Evolutionary conservation across 2,888 invertebrate genomes (phyloP).

Genomic region (Steromphala cineraria): DNA sequence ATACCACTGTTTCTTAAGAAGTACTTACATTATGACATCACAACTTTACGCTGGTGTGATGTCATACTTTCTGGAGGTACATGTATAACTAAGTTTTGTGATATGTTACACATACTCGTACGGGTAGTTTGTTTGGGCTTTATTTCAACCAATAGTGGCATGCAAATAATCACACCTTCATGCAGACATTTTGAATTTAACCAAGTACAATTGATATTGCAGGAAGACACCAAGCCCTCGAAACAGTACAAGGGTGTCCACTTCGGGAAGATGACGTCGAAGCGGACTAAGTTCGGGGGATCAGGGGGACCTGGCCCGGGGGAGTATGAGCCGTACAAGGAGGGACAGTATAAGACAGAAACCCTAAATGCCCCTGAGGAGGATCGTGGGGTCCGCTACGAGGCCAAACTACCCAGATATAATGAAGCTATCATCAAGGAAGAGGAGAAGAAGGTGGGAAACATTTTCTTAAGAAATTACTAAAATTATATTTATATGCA

Average conservation of each 20-base stretch:
- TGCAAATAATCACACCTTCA: too few species aligned
- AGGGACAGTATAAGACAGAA: conserved; percentile 48
- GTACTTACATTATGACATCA: too few species aligned
- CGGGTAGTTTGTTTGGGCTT: too few species aligned
- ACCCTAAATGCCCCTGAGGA: conserved; percentile 57
- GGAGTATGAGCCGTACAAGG: conserved; percentile 71
- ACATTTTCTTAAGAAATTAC: too few species aligned
- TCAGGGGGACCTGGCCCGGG: conserved; percentile 73
- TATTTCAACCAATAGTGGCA: too few species aligned
- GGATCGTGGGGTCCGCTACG: conserved; percentile 53
- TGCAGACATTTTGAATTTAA: not conserved
- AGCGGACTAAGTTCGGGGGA: conserved; percentile 65
- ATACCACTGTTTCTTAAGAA: too few species aligned
- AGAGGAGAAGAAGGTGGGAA: conserved; percentile 72
- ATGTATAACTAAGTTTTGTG: too few species aligned
- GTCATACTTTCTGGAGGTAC: too few species aligned
- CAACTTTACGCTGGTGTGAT: too few species aligned
- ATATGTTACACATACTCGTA: too few species aligned
- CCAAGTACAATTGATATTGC: conserved; percentile 11
- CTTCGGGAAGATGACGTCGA: conserved; percentile 70
- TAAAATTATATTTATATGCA: not conserved
- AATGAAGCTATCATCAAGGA: conserved; percentile 70
- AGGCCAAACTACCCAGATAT: conserved; percentile 72
- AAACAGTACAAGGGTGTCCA: conserved; percentile 71
- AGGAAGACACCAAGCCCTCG: conserved; percentile 58